Evolutionary conservation across 2,113 vertebrate species (phyloP).

Genomic region (Amphilophus citrinellus): DNA sequence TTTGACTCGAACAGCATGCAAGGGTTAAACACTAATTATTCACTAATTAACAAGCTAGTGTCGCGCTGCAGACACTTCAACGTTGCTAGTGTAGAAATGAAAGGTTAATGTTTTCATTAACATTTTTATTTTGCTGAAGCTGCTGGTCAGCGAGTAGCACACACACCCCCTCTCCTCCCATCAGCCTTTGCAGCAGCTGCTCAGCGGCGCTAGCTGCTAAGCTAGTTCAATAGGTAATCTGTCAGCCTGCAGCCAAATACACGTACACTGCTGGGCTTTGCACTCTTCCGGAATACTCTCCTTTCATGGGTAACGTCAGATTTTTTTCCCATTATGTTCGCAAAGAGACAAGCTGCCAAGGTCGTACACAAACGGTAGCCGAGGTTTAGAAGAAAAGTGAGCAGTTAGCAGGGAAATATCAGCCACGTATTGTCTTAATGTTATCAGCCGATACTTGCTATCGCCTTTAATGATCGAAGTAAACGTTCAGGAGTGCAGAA

Average conservation of each 20-base stretch:
- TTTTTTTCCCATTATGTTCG: not conserved
- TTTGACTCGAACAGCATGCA: too few species aligned
- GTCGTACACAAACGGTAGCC: not conserved
- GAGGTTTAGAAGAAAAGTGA: conserved; percentile 21
- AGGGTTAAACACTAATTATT: not conserved
- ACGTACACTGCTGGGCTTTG: not conserved
- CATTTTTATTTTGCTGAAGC: not conserved
- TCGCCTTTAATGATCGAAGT: not conserved
- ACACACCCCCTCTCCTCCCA: conserved; percentile 55
- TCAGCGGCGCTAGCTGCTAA: conserved; percentile 38
- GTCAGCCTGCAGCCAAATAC: conserved; percentile 45
- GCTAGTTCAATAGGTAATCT: conserved; percentile 50
- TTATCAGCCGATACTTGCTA: conserved; percentile 21
- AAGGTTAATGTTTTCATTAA: not conserved
- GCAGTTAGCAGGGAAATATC: conserved; percentile 31
- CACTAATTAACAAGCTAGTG: not conserved
- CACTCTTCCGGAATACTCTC: conserved; percentile 36
- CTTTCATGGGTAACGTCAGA: conserved; percentile 56
- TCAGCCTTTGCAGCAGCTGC: conserved; percentile 62
- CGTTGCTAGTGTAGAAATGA: not conserved
- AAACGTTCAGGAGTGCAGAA: not conserved
- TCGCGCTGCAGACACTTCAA: not conserved
- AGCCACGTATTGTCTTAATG: conserved; percentile 54
- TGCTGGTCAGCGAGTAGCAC: conserved; percentile 51
- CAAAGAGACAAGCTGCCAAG: not conserved